Evolutionary conservation across 1,140 invertebrate genomes (phyloP).

Genomic region (Teleopsis dalmanni): DNA sequence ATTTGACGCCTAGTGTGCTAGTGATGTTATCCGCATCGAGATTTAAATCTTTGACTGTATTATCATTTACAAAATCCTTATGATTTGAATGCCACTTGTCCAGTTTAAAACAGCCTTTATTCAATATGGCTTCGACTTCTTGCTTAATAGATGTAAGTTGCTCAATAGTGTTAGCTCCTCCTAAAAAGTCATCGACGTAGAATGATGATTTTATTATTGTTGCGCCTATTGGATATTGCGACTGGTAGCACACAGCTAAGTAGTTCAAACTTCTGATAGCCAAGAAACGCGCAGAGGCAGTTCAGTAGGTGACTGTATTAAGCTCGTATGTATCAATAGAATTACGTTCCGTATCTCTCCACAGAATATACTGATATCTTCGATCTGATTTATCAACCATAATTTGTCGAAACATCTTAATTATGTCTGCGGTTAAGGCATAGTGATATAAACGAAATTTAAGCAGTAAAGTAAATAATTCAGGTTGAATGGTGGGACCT

Average conservation of each 20-base stretch:
- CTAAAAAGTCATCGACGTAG: not conserved
- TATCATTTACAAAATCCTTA: not conserved
- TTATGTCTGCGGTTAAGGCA: constrained; percentile 35
- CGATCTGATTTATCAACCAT: constrained; percentile 12
- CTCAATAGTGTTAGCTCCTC: not conserved
- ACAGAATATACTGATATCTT: constrained; percentile 31
- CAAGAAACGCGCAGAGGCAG: constrained; percentile 34
- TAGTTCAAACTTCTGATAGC: constrained; percentile 20
- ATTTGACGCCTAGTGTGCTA: not conserved
- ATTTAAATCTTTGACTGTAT: not conserved
- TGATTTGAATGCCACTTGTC: constrained; percentile 8
- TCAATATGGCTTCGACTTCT: not conserved
- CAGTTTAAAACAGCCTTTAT: constrained; percentile 10
- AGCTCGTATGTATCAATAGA: constrained; percentile 18
- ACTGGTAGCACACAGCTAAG: not conserved
- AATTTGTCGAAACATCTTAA: constrained; percentile 46
- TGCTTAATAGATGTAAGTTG: not conserved
- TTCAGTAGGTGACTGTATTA: constrained; percentile 36
- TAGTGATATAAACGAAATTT: constrained; percentile 18
- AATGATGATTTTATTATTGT: not conserved
- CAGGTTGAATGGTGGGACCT: constrained; percentile 1
- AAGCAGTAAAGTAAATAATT: not conserved
- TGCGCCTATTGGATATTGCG: not conserved
- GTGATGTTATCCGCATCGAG: not conserved
- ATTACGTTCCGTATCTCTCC: constrained; percentile 10